Conservation (phyloP, 2,797 vertebrate genomes). For the Pseudochromis fuscus region DNA sequence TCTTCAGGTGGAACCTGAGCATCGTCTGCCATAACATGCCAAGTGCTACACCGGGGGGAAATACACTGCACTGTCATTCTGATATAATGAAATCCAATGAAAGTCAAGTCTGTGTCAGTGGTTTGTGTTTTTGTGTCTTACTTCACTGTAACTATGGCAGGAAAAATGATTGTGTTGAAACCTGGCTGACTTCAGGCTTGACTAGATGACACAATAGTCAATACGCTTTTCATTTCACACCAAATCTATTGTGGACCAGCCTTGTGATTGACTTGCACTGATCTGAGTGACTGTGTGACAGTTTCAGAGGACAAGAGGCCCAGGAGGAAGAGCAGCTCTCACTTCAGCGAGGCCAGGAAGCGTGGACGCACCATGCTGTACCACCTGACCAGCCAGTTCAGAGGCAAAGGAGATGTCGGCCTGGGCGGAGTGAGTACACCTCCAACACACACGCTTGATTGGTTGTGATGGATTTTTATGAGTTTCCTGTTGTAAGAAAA, state of each 20-base stretch:
- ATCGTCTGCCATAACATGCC: constrained; percentile 43
- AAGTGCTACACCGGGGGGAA: constrained; percentile 17
- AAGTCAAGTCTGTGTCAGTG: constrained; percentile 8
- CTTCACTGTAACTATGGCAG: constrained; percentile 2
- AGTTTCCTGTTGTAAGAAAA: constrained; percentile 2
- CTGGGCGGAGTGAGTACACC: constrained; percentile 88
- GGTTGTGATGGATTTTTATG: neutral
- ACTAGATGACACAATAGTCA: no score
- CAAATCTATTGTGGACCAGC: neutral
- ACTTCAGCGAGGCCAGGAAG: constrained; percentile 86
- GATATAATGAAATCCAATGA: constrained; percentile 8
- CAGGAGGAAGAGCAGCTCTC: constrained; percentile 87
- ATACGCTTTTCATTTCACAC: neutral
- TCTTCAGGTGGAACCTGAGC: constrained; percentile 62
- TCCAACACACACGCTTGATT: neutral
- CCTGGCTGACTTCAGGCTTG: constrained; percentile 6
- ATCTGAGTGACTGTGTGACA: constrained; percentile 36
- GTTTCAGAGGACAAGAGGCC: constrained; percentile 86
- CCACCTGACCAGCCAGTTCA: constrained; percentile 90
- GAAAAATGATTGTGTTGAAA: neutral
- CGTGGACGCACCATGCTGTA: constrained; percentile 89
- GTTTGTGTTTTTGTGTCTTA: constrained; percentile 10
- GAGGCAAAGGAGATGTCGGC: constrained; percentile 87
- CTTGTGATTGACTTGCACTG: neutral
- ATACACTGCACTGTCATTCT: constrained; percentile 7